Evolutionary conservation across 2,888 invertebrate genomes (phyloP).

Genomic region (Drosophila tanythrix): DNA sequence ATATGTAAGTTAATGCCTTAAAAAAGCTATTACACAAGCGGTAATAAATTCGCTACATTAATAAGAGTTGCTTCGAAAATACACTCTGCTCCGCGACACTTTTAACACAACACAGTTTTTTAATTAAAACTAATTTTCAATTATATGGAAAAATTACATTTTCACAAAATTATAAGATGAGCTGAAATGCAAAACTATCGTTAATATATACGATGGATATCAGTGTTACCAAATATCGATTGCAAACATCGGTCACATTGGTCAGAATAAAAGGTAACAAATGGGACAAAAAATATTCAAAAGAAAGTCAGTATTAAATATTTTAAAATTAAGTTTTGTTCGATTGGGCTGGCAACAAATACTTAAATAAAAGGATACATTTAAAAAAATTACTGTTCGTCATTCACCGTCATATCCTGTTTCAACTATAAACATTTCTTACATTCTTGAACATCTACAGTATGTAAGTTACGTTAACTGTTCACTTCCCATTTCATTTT

Average conservation of each 20-base stretch:
- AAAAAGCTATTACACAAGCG: neutral
- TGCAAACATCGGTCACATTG: neutral
- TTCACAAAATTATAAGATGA: neutral
- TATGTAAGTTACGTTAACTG: too few species aligned
- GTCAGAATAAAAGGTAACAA: neutral
- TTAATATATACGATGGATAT: neutral
- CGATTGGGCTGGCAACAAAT: neutral
- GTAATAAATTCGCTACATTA: neutral
- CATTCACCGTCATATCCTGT: too few species aligned
- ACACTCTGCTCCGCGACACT: neutral
- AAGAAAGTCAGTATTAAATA: neutral
- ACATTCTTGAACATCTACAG: too few species aligned
- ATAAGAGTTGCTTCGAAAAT: conserved; percentile 2
- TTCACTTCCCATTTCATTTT: too few species aligned
- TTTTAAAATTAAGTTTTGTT: neutral
- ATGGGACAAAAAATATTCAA: neutral
- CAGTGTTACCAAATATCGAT: neutral
- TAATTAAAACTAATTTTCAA: neutral
- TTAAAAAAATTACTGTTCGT: too few species aligned
- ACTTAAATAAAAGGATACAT: neutral
- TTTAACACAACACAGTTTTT: neutral
- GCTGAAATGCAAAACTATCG: conserved; percentile 1
- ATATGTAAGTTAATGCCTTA: neutral
- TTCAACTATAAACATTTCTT: too few species aligned
- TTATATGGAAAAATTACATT: conserved; percentile 1